These are phyloP conservation scores for Oplegnathus fasciatus DNA, from an alignment of 2,113 vertebrate genomes.

Conservation along the genomic window DNA sequence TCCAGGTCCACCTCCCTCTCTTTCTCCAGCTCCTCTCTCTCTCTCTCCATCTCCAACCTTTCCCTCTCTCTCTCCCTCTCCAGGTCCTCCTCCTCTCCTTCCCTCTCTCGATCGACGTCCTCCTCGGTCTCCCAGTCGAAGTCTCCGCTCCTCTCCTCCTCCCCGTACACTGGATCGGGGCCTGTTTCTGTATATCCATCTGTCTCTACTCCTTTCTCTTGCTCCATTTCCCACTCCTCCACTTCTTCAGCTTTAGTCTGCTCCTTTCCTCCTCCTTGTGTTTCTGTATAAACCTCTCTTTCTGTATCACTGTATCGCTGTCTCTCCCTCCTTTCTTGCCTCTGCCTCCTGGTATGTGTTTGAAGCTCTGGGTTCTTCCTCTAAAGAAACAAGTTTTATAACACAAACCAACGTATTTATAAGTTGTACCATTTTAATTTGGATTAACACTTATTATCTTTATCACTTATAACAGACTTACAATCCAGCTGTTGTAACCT, in stretches of 20 bases:
- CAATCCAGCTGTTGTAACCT: slow-evolving; percentile 69
- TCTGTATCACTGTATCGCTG: slow-evolving; percentile 37
- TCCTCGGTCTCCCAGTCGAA: slow-evolving; percentile 69
- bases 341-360: not conserved
- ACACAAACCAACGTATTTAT: not conserved
- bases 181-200: slow-evolving; percentile 9
- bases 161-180: slow-evolving; percentile 52
- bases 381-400: slow-evolving; percentile 49
- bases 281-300: slow-evolving; percentile 7
- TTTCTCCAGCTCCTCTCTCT: slow-evolving; percentile 55
- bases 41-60: slow-evolving; percentile 70
- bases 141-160: slow-evolving; percentile 76
- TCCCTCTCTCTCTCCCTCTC: slow-evolving; percentile 62
- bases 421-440: not conserved
- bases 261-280: slow-evolving; percentile 25
- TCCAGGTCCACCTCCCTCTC: slow-evolving; percentile 47
- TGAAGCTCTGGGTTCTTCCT: slow-evolving; percentile 45
- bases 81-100: slow-evolving; percentile 47
- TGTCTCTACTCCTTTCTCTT: not conserved
- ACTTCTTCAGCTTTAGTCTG: slow-evolving; percentile 3
- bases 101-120: slow-evolving; percentile 73
- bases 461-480: slow-evolving; percentile 57
- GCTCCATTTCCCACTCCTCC: slow-evolving; percentile 22
- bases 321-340: slow-evolving; percentile 13
- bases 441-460: not conserved